phyloP scores from a whole-genome alignment of 2,888 invertebrate species.

The Conus canariensis region DNA sequence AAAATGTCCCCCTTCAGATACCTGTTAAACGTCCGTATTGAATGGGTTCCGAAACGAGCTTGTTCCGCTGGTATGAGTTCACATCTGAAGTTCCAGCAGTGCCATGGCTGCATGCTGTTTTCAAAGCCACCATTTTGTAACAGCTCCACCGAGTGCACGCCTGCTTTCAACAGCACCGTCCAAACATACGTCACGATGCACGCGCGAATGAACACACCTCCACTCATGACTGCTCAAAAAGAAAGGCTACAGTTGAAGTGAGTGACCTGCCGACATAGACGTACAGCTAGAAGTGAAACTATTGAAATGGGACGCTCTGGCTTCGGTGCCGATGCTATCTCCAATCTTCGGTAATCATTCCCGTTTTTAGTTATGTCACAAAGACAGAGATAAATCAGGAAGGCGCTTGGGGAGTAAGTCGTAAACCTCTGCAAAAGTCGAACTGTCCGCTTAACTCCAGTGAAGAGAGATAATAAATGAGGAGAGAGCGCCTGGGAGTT shows the following conservation, averaged over 20 bases:
- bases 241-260: no score
- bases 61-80: slow-evolving; percentile 15
- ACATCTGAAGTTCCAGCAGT: slow-evolving; percentile 18
- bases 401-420: no score
- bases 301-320: background rate
- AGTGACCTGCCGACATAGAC: no score
- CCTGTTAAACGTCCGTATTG: background rate
- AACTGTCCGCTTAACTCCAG: no score
- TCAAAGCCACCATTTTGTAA: slow-evolving; percentile 32
- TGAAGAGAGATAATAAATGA: no score
- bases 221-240: background rate
- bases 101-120: background rate
- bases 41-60: slow-evolving; percentile 26
- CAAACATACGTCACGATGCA: background rate
- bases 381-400: no score
- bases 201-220: background rate
- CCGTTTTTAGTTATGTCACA: no score
- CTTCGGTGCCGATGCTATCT: background rate
- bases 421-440: no score
- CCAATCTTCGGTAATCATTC: no score
- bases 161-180: no score
- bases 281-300: no score
- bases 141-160: background rate
- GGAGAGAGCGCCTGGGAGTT: no score
- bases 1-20: background rate